Base-by-base conservation (phyloP, 2,888 invertebrate species). In the Tetheella fluctuosa region DNA sequence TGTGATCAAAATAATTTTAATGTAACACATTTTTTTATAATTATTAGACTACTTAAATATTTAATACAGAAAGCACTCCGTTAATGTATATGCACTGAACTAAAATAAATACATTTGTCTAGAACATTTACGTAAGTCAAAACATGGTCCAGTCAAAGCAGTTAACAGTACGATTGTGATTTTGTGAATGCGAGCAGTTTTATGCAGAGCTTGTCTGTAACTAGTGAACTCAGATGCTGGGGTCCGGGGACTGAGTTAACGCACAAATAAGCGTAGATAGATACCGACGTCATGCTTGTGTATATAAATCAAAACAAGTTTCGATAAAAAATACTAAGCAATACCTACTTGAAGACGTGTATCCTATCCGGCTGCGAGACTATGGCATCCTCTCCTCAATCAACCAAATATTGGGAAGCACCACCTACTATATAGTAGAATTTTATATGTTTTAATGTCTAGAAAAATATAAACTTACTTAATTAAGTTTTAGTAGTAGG, bases 221-320 rank as follows among this genome's bases (percentile, higher is more conserved):
- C 82, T 84, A 76, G 76, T 64, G 70, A 66, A 64, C 64, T 60
- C 70, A 73, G 80, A 77, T 72, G 76, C 67, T 75, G 73, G 65
- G 62, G 65, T 65, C 74, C 65, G 71, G 70, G 39, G 39, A 39
- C 48, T 17, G 42, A 17, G 42, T 15, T 42, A 42, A 42, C 15
- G 17, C 42, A 77, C 68, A 69, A 73, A 78, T 79, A 70, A 79
- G 72, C 70, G 68, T 48, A 48, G 48, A 48, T 48, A 48, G 48
- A 48, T 48, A 48, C 17, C 48, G 48, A 48, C 76, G 74, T 79
- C 79, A 82, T 73, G 48, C 48, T 48, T 20, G n/a, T 76, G 74
- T 74, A 67, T 74, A 67, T 63, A 67, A 75, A 79, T 75, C 70
- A 79, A 85, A 86, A 85, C 86, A 79, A 80, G 85, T 85, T 84